Conservation (phyloP, 2,113 vertebrate genomes). For the Protobothrops mucrosquamatus region DNA sequence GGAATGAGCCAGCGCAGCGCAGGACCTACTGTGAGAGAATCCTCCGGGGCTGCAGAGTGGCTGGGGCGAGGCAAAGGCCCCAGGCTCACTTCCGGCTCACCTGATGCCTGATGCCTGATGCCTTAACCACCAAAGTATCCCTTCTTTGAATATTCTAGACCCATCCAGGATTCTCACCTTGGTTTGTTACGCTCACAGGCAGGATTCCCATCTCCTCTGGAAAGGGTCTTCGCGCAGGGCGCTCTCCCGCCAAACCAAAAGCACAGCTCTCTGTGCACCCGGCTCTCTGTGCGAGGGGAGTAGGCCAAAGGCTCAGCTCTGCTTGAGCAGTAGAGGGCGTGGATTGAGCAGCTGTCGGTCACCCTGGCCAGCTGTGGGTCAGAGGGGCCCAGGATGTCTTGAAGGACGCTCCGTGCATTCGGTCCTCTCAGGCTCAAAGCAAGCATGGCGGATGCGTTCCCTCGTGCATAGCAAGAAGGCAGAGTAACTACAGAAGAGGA, state of each 20-base stretch:
- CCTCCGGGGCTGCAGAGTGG: too few relatives aligned
- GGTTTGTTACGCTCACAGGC: neutral
- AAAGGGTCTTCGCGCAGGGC: neutral
- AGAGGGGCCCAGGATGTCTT: constrained; percentile 48
- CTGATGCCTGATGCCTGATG: too few relatives aligned
- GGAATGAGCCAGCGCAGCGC: too few relatives aligned
- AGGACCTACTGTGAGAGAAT: too few relatives aligned
- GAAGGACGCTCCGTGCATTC: constrained; percentile 50
- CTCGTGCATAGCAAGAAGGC: constrained; percentile 29
- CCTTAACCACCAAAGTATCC: neutral
- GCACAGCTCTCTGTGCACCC: constrained; percentile 64
- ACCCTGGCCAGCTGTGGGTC: constrained; percentile 37
- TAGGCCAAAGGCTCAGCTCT: constrained; percentile 21
- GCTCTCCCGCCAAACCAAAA: constrained; percentile 73
- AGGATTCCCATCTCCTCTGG: neutral
- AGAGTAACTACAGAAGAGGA: constrained; percentile 53
- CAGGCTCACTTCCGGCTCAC: too few relatives aligned
- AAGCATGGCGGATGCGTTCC: constrained; percentile 44
- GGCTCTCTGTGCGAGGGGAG: constrained; percentile 35
- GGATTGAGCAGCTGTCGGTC: constrained; percentile 24
- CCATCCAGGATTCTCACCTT: constrained; percentile 19
- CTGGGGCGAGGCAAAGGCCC: too few relatives aligned
- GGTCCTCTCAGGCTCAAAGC: constrained; percentile 65
- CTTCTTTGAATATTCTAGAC: neutral
- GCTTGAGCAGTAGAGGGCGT: constrained; percentile 35